A percentile compares a stretch with the other conserved stretches of the same genome.
These are phyloP conservation scores for Nomada hirtipes DNA, from an alignment of 2,888 invertebrate species.

Conservation along the genomic window DNA sequence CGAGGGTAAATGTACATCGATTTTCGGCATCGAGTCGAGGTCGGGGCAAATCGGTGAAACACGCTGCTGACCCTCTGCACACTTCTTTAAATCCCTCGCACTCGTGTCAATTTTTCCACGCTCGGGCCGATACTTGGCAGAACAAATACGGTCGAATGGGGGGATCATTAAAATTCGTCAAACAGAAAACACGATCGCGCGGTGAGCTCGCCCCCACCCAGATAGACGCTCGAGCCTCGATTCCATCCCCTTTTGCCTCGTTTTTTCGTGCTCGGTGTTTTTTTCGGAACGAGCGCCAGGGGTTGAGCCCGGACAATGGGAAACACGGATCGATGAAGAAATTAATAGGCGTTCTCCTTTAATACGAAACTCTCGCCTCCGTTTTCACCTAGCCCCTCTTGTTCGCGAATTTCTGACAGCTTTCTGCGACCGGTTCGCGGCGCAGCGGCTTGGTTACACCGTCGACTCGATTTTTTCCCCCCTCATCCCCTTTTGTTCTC, in stretches of 20 bases:
- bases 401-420: conserved; percentile 23
- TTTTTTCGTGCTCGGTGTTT: neutral
- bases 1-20: no score
- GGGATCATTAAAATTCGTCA: conserved; percentile 48
- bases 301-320: conserved; percentile 28
- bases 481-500: neutral
- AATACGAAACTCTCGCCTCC: conserved; percentile 41
- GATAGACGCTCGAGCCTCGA: conserved; percentile 35
- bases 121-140: conserved; percentile 2
- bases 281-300: neutral
- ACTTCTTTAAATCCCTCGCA: neutral
- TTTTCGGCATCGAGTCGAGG: neutral
- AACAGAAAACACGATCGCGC: conserved; percentile 23
- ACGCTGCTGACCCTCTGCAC: neutral
- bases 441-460: conserved; percentile 16
- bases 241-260: neutral
- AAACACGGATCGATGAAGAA: conserved; percentile 51
- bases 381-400: conserved; percentile 15
- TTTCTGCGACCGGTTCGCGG: conserved; percentile 5
- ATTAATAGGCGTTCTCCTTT: conserved; percentile 59
- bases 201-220: conserved; percentile 10
- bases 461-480: neutral
- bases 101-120: conserved; percentile 26
- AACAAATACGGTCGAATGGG: conserved; percentile 24
- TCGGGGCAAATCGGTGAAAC: neutral